Conservation (phyloP, 2,888 invertebrate species). For the Hemithea aestivaria region DNA sequence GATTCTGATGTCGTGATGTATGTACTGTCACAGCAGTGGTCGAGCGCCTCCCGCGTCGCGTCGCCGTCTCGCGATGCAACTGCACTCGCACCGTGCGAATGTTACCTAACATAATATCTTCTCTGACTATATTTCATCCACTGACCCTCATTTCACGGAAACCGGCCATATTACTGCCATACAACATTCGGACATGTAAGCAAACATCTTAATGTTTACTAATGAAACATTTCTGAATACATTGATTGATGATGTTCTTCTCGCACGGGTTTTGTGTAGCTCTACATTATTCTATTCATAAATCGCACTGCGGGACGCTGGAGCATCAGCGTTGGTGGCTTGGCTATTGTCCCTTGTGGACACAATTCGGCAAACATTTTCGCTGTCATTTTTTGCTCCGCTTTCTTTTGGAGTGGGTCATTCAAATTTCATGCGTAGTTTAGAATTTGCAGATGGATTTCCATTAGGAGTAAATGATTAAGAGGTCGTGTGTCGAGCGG, state of each 20-base stretch:
- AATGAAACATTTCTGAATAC: slow-evolving; percentile 76
- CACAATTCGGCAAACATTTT: slow-evolving; percentile 65
- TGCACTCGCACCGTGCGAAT: slow-evolving; percentile 38
- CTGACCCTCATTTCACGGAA: slow-evolving; percentile 66
- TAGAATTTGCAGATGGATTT: slow-evolving; percentile 60
- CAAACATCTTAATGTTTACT: slow-evolving; percentile 80
- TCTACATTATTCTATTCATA: slow-evolving; percentile 71
- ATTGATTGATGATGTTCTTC: slow-evolving; percentile 71
- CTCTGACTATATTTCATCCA: slow-evolving; percentile 59
- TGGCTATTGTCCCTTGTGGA: slow-evolving; percentile 59
- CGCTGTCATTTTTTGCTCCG: slow-evolving; percentile 49
- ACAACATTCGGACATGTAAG: slow-evolving; percentile 74
- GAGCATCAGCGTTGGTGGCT: slow-evolving; percentile 70
- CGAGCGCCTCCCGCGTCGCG: slow-evolving; percentile 63
- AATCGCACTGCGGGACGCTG: slow-evolving; percentile 64
- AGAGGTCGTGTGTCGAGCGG: slow-evolving; percentile 42
- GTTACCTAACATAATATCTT: slow-evolving; percentile 49
- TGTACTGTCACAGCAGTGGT: slow-evolving; percentile 52
- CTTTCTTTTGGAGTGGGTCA: slow-evolving; percentile 54
- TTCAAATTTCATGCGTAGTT: slow-evolving; percentile 74
- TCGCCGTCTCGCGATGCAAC: slow-evolving; percentile 36
- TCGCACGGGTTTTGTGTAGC: slow-evolving; percentile 67
- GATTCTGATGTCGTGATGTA: slow-evolving; percentile 40
- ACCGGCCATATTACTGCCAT: slow-evolving; percentile 52
- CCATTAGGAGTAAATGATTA: slow-evolving; percentile 75